A percentile compares a stretch with the other conserved stretches of the same genome.
phyloP scores from a whole-genome alignment of 2,113 vertebrate species.

The Prolemur simus region DNA sequence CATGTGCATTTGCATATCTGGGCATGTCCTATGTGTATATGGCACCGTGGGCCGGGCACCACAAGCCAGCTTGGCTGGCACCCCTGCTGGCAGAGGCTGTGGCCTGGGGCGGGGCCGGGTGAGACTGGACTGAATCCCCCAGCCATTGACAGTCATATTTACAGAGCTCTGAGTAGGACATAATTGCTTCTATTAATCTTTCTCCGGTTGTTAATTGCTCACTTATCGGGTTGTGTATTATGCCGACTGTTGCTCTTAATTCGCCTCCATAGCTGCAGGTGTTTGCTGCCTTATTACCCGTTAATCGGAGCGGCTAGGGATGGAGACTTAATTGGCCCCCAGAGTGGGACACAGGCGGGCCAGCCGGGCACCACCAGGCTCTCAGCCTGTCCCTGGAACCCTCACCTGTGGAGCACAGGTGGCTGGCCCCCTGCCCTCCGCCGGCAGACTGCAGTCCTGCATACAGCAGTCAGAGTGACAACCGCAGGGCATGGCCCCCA shows the following conservation, averaged over 20 bases:
- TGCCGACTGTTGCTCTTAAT: slow-evolving; percentile 81
- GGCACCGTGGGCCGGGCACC: accelerated
- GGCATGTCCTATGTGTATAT: neutral
- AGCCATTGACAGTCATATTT: slow-evolving; percentile 69
- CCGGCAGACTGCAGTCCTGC: neutral
- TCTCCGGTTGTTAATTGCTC: slow-evolving; percentile 82
- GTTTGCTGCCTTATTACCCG: slow-evolving; percentile 79
- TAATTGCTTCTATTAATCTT: slow-evolving; percentile 71
- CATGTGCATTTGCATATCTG: neutral
- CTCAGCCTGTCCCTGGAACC: slow-evolving; percentile 59
- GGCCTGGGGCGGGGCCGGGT: slow-evolving; percentile 45
- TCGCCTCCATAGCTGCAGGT: slow-evolving; percentile 81
- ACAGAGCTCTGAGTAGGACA: slow-evolving; percentile 68
- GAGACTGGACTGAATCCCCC: slow-evolving; percentile 52
- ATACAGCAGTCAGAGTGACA: neutral
- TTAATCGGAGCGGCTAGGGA: slow-evolving; percentile 73
- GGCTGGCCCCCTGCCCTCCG: slow-evolving; percentile 6
- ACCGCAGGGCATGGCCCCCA: neutral
- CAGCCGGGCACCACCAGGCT: slow-evolving; percentile 62
- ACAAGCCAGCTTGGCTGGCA: neutral
- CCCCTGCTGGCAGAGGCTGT: neutral
- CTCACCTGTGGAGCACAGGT: slow-evolving; percentile 65
- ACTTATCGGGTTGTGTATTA: slow-evolving; percentile 79
- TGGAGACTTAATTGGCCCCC: slow-evolving; percentile 81
- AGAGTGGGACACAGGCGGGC: slow-evolving; percentile 65